Conservation (phyloP, 2,888 invertebrate genomes). For the Mellilla xanthometata region DNA sequence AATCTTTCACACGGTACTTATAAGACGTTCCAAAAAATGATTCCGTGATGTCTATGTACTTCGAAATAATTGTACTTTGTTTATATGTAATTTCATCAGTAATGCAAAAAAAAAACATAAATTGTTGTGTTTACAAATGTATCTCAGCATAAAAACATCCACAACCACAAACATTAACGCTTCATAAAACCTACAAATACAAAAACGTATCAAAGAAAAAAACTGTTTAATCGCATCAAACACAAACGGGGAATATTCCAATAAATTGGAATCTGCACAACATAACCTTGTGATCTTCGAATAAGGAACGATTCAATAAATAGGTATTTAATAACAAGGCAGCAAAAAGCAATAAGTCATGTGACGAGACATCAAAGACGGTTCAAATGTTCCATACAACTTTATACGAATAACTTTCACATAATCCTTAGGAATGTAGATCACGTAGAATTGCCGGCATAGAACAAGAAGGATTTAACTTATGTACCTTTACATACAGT, state of each 20-base stretch:
- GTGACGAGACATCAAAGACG: constrained; percentile 6
- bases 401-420: neutral
- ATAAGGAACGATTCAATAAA: constrained; percentile 16
- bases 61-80: no score
- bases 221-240: neutral
- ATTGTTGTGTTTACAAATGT: no score
- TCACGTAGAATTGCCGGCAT: neutral
- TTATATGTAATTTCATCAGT: no score
- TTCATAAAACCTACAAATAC: no score
- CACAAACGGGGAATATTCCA: constrained; percentile 2
- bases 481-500: no score
- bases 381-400: constrained; percentile 3
- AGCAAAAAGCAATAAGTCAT: constrained; percentile 11
- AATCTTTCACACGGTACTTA: no score
- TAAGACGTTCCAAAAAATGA: no score
- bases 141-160: no score
- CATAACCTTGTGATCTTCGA: constrained; percentile 3
- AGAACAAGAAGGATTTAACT: neutral
- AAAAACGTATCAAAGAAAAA: no score
- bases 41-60: no score
- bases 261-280: constrained; percentile 4
- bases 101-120: no score
- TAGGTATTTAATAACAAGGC: constrained; percentile 7
- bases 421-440: constrained; percentile 3
- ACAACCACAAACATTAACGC: no score